Conservation (phyloP, 2,888 invertebrate species). For the Volucella zonaria region DNA sequence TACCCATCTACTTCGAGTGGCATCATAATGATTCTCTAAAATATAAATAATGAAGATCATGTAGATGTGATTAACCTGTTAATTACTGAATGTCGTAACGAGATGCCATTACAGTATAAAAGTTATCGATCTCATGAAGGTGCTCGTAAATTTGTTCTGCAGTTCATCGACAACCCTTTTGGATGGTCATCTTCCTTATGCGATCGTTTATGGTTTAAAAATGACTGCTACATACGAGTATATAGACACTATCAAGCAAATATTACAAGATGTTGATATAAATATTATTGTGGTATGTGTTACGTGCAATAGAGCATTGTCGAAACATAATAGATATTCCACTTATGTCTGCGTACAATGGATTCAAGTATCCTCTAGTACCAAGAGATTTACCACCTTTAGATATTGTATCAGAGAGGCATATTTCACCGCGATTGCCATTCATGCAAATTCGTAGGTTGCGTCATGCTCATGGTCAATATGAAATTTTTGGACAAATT, state of each 20-base stretch:
- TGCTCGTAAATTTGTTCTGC: conserved; percentile 42
- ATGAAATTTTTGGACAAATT: conserved; percentile 76
- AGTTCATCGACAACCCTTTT: conserved; percentile 50
- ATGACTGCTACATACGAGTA: conserved; percentile 61
- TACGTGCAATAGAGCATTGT: not conserved
- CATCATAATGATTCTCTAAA: too few relatives aligned
- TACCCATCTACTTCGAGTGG: too few relatives aligned
- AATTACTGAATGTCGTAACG: too few relatives aligned
- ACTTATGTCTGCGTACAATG: conserved; percentile 25
- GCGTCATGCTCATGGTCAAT: conserved; percentile 76
- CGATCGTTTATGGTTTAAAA: conserved; percentile 74
- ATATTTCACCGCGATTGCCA: conserved; percentile 70
- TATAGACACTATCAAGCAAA: not conserved
- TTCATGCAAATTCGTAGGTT: conserved; percentile 75
- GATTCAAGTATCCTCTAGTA: conserved; percentile 21
- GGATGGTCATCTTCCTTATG: conserved; percentile 74
- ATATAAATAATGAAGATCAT: too few relatives aligned
- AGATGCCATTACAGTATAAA: too few relatives aligned
- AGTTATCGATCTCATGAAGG: too few relatives aligned
- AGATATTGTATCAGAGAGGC: conserved; percentile 73
- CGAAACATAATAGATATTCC: conserved; percentile 23
- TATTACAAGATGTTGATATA: not conserved
- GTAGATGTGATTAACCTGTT: too few relatives aligned
- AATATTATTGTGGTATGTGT: not conserved
- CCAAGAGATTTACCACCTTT: conserved; percentile 71